phyloP scores from a whole-genome alignment of 2,888 invertebrate genomes.

The Monoplex corrugatus region DNA sequence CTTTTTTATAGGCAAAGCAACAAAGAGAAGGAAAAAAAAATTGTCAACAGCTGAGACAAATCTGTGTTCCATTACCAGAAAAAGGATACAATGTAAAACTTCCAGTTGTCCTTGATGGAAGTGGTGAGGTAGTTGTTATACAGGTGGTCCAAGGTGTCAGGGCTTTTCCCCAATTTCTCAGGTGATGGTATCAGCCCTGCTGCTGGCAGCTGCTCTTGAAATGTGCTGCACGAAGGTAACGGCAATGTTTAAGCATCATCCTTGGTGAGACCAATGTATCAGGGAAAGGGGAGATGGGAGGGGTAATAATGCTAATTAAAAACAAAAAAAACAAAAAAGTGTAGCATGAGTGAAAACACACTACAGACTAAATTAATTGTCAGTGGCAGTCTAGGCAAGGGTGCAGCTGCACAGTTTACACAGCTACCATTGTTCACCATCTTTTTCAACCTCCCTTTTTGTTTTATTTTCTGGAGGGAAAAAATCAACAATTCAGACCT shows the following conservation, averaged over 20 bases:
- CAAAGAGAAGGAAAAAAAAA: too few relatives aligned
- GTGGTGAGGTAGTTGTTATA: constrained; percentile 61
- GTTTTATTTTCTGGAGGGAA: too few relatives aligned
- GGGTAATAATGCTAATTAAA: not conserved
- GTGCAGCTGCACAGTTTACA: constrained; percentile 23
- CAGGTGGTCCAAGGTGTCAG: constrained; percentile 48
- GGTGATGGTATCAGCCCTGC: constrained; percentile 66
- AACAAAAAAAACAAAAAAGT: not conserved
- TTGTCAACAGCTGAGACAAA: too few relatives aligned
- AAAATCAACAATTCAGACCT: too few relatives aligned
- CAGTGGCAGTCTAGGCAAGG: constrained; percentile 26
- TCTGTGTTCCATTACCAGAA: too few relatives aligned
- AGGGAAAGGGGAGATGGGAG: not conserved
- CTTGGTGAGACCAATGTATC: not conserved
- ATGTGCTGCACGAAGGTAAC: constrained; percentile 61
- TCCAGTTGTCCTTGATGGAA: constrained; percentile 69
- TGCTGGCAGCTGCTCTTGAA: constrained; percentile 71
- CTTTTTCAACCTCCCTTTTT: too few relatives aligned
- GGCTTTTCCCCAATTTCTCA: constrained; percentile 56
- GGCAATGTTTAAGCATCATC: constrained; percentile 10
- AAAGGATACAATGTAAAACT: constrained; percentile 77
- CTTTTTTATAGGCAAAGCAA: too few relatives aligned
- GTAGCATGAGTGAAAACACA: not conserved
- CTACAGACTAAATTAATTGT: not conserved
- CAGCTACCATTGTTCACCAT: too few relatives aligned